Percentiles rank a stretch among this genome's conserved stretches.
phyloP scores from a whole-genome alignment of 2,797 vertebrate genomes.

The Notolabrus celidotus region DNA sequence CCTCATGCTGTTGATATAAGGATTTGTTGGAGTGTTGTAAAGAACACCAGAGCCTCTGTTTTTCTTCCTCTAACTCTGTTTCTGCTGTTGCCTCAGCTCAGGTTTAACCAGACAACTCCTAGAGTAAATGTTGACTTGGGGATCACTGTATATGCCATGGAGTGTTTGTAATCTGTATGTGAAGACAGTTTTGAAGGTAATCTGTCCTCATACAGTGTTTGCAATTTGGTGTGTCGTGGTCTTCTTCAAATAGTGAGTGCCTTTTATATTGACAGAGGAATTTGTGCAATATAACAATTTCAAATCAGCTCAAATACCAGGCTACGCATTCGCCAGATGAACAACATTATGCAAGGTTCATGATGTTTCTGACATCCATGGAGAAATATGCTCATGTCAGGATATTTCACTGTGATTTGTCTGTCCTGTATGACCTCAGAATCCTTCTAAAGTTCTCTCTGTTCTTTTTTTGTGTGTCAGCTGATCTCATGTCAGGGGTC shows the following conservation, averaged over 20 bases:
- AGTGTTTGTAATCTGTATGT: conserved; percentile 13
- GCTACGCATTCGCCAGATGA: too few relatives aligned
- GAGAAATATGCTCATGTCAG: background rate
- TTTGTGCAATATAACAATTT: background rate
- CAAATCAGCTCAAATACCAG: too few relatives aligned
- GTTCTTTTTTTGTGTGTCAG: conserved; percentile 20
- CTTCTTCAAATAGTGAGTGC: conserved; percentile 1
- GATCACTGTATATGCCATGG: conserved; percentile 27
- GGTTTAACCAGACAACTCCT: conserved; percentile 11
- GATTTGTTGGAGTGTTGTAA: conserved; percentile 23
- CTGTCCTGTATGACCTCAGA: background rate
- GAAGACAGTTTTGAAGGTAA: conserved; percentile 18
- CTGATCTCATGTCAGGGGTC: conserved; percentile 22
- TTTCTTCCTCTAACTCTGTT: conserved; percentile 19
- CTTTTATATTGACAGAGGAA: conserved; percentile 1
- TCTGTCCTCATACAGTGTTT: conserved; percentile 37
- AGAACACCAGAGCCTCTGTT: conserved; percentile 5
- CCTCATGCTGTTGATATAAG: conserved; percentile 31
- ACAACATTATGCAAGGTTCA: background rate
- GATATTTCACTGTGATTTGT: background rate
- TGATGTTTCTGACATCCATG: background rate
- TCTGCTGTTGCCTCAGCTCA: conserved; percentile 48
- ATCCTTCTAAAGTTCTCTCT: conserved; percentile 23
- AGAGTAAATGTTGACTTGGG: conserved; percentile 63
- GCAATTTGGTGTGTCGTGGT: conserved; percentile 2